Base-by-base conservation (phyloP, 2,113 vertebrate species). In the Syrmaticus mikado region DNA sequence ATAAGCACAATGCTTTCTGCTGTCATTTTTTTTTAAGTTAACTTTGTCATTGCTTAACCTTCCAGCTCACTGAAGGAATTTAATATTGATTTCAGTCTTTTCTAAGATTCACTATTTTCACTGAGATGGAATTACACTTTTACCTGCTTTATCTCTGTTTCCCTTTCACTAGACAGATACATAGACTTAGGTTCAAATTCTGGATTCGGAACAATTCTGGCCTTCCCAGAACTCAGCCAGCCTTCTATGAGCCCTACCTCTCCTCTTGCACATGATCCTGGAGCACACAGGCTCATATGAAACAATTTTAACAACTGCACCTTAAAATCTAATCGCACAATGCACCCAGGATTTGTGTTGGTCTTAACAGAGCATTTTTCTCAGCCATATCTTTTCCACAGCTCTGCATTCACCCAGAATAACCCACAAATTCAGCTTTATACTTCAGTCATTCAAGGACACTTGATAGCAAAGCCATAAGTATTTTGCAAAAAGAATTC, bases 401-500 rank as follows among this genome's bases (percentile, higher is more conserved):
- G 72, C 25, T 77, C 61, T 79, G 36, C 66, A 48, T 89, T 91
- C 77, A 93, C 58, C 38, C 52, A 67, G 68, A 90, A 96, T 86
- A 96, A 90, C 80, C 48, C 38, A 90, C 2, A 2, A 19, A 62
- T 82, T 90, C 73, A 53, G 48, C 22, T 89, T 90, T 66, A 76
- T 73, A 57, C 48, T 79, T 90, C 67, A 82, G 80, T 76, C 81
- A 90, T 76, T 92, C 83, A 89, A 95, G 89, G 77, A 85, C 83
- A 84, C 58, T 88, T 82, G 70, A 79, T 87, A 84, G 34, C 53
- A 89, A 92, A 96, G 89, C 58, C 66, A 90, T 77, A 92, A 89
- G n/a, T 75, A 89, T 65, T 93, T 88, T 84, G 85, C 88, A 86
- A 82, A 86, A 88, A 85, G 68, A 82, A 87, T 95, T 90, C 65